phyloP scores from a whole-genome alignment of 2,113 vertebrate species.

The Tylochromis polylepis region DNA sequence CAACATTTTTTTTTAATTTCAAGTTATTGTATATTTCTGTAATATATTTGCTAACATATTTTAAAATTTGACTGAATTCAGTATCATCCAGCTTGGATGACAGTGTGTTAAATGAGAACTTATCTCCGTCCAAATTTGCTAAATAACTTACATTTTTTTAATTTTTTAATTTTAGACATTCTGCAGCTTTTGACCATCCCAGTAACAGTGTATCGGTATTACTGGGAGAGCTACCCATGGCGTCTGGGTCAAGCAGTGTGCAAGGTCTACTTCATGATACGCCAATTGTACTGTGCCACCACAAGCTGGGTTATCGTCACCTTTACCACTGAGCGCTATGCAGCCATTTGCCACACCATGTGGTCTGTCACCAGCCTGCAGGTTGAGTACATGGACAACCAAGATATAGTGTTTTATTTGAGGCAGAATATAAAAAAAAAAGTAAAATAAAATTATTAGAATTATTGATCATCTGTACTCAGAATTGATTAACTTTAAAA shows the following conservation, averaged over 20 bases:
- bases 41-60: background rate
- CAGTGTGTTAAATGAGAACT: no score
- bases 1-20: background rate
- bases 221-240: conserved; percentile 80
- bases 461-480: background rate
- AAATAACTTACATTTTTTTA: background rate
- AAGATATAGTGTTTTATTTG: background rate
- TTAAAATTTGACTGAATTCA: background rate
- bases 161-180: conserved; percentile 47
- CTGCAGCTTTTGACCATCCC: conserved; percentile 73
- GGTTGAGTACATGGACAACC: background rate
- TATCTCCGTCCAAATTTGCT: background rate
- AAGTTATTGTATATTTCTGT: background rate
- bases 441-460: background rate
- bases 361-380: conserved; percentile 71
- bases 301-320: conserved; percentile 77
- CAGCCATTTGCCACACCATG: conserved; percentile 78
- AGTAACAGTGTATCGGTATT: conserved; percentile 74
- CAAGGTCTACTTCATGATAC: conserved; percentile 76
- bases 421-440: background rate
- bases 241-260: conserved; percentile 65
- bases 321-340: conserved; percentile 72
- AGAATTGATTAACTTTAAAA: background rate
- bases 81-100: background rate
- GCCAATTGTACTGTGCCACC: conserved; percentile 74